These are phyloP conservation scores for Dasyornis broadbenti DNA, from an alignment of 2,113 vertebrate genomes.

Conservation along the genomic window DNA sequence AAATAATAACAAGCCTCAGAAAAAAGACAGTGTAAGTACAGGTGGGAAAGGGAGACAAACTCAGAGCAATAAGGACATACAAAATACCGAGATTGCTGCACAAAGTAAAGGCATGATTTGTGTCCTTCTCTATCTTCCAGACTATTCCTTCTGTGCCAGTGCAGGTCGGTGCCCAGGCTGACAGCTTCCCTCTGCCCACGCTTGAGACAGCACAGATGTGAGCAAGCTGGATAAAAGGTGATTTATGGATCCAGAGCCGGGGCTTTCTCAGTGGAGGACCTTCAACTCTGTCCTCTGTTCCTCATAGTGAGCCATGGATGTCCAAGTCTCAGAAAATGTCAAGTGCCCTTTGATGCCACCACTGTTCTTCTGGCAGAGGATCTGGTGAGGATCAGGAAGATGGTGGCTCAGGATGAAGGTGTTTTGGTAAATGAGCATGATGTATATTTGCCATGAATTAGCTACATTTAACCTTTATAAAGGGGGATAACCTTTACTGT, in stretches of 20 bases:
- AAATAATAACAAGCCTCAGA: constrained; percentile 55
- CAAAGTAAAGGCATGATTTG: constrained; percentile 3
- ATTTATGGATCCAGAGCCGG: neutral
- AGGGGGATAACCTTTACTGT: fast-evolving
- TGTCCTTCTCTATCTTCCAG: neutral
- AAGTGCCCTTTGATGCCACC: neutral
- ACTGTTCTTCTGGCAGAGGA: neutral
- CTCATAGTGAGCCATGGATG: neutral
- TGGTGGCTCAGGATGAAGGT: neutral
- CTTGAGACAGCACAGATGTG: neutral
- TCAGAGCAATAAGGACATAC: neutral
- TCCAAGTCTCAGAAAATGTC: neutral
- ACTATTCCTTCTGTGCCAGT: neutral
- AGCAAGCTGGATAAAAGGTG: neutral
- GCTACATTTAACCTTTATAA: neutral
- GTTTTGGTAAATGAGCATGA: neutral
- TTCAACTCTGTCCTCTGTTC: neutral
- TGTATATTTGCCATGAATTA: neutral
- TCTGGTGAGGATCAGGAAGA: neutral
- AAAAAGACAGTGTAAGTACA: constrained; percentile 53
- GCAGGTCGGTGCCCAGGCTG: neutral
- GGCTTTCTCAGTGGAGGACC: neutral
- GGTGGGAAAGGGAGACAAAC: constrained; percentile 47
- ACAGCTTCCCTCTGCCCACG: neutral
- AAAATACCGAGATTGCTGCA: constrained; percentile 23